These are phyloP conservation scores for Eutolmus rufibarbis DNA, from an alignment of 2,888 invertebrate species.

Conservation along the genomic window DNA sequence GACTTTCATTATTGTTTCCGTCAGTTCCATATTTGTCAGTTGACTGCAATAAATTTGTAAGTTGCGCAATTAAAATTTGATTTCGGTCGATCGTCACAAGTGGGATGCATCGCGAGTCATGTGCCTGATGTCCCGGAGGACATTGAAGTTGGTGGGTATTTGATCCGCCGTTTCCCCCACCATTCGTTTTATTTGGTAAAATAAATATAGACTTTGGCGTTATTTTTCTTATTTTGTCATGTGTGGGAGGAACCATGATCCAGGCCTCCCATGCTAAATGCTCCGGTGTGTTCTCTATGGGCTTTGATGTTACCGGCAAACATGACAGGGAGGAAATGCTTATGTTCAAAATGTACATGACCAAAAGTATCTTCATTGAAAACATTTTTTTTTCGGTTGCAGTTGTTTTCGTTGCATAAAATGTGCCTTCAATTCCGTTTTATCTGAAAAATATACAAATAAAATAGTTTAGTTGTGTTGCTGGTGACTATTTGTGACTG, in stretches of 20 bases:
- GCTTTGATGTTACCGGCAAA: constrained; percentile 62
- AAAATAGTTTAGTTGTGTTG: not conserved
- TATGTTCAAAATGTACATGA: not conserved
- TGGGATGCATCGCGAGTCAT: constrained; percentile 58
- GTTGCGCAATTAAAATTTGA: constrained; percentile 51
- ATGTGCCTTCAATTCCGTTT: not conserved
- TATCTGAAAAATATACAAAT: not conserved
- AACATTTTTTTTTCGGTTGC: not conserved
- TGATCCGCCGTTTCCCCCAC: not conserved
- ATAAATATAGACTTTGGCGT: constrained; percentile 63
- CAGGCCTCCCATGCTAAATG: constrained; percentile 62
- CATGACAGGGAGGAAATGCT: constrained; percentile 44
- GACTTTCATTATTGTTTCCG: constrained; percentile 20
- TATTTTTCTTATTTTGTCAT: constrained; percentile 60
- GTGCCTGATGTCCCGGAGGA: constrained; percentile 57
- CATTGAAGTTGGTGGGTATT: constrained; percentile 51
- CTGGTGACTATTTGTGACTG: too few relatives aligned
- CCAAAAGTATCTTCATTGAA: not conserved
- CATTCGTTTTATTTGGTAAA: constrained; percentile 53
- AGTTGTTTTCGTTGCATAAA: not conserved
- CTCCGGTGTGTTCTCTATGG: constrained; percentile 61
- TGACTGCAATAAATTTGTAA: constrained; percentile 51
- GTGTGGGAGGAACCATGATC: constrained; percentile 57
- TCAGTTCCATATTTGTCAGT: constrained; percentile 35
- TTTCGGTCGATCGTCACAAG: constrained; percentile 56